Conservation (phyloP, 2,113 vertebrate species). For the Callorhinus ursinus region DNA sequence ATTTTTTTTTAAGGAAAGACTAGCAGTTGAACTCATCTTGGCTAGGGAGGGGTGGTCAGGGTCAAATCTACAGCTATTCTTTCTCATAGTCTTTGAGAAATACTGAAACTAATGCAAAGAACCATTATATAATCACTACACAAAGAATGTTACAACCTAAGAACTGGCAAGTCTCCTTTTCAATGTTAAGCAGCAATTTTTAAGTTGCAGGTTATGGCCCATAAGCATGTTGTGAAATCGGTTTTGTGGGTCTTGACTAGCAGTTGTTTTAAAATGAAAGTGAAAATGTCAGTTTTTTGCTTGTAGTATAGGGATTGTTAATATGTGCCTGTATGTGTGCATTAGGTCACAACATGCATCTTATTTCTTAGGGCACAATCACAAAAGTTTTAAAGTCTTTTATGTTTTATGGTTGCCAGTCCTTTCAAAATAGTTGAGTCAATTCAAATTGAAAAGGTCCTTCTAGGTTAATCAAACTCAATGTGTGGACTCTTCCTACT, state of each 20-base stretch:
- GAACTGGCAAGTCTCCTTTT: not conserved
- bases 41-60: not conserved
- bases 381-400: not conserved
- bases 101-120: not conserved
- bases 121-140: not conserved
- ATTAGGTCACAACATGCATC: not conserved
- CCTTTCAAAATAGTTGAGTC: not conserved
- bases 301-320: not conserved
- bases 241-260: not conserved
- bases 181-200: slow-evolving; percentile 2
- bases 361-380: not conserved
- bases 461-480: not conserved
- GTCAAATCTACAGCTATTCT: not conserved
- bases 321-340: not conserved
- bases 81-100: not conserved
- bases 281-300: not conserved
- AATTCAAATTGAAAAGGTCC: not conserved
- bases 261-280: not conserved
- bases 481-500: not conserved
- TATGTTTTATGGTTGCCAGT: not conserved
- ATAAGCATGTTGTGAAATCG: not conserved
- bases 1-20: not conserved
- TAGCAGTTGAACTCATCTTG: not conserved
- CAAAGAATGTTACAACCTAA: not conserved
- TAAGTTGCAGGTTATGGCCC: not conserved